Conservation (phyloP, 2,797 vertebrate genomes). For the Pristis pectinata region DNA sequence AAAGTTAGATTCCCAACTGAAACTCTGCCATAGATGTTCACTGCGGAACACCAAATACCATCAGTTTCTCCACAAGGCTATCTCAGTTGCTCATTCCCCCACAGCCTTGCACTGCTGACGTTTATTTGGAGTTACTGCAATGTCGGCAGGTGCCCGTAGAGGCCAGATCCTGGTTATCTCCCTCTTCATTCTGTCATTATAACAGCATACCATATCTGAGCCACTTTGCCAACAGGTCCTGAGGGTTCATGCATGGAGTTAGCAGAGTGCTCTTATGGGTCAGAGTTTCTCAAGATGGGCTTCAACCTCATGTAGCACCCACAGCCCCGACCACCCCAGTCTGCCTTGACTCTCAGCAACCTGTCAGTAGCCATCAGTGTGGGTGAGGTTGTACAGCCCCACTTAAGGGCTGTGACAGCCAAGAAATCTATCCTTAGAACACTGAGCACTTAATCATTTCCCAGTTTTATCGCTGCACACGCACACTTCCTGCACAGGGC, state of each 20-base stretch:
- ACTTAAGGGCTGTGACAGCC: neutral
- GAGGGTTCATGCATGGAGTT: neutral
- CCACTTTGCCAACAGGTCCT: constrained; percentile 1
- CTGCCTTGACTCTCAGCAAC: neutral
- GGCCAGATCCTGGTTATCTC: neutral
- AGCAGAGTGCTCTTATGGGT: neutral
- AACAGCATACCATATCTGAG: neutral
- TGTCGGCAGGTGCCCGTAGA: neutral
- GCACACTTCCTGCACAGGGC: constrained; percentile 14
- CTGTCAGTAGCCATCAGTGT: neutral
- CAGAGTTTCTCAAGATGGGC: neutral
- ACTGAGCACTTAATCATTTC: constrained; percentile 25
- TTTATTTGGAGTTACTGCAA: neutral
- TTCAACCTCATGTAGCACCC: neutral
- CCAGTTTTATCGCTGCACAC: neutral
- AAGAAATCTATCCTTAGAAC: constrained; percentile 22
- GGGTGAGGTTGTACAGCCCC: neutral
- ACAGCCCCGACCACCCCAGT: neutral
- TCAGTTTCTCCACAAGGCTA: neutral
- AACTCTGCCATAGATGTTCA: neutral
- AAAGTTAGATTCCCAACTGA: neutral
- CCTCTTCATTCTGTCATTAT: neutral
- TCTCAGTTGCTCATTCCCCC: neutral
- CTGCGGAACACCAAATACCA: neutral
- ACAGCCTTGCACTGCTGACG: neutral